These are phyloP conservation scores for Pituophis catenifer DNA, from an alignment of 2,113 vertebrate species.

Conservation along the genomic window DNA sequence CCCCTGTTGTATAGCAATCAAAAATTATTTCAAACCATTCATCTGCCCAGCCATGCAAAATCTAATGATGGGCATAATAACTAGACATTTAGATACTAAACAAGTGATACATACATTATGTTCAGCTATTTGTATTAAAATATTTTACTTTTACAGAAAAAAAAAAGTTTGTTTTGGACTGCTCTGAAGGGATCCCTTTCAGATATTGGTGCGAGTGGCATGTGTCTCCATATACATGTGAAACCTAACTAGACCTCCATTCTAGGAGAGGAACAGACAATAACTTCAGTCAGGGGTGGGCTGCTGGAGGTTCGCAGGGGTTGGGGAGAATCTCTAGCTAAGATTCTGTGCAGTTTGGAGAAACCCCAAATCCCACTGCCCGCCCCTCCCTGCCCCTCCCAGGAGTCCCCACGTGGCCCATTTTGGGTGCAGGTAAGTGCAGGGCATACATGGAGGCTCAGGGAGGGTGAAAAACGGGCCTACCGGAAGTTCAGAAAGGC, in stretches of 20 bases:
- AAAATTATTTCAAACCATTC: not conserved
- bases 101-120: not conserved
- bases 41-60: not conserved
- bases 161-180: not conserved
- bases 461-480: too few species aligned
- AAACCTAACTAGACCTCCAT: not conserved
- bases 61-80: not conserved
- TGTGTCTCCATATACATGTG: not conserved
- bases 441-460: too few species aligned
- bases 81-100: not conserved
- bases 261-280: not conserved
- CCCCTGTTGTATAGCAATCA: not conserved
- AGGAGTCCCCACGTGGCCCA: too few species aligned
- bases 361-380: too few species aligned
- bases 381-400: too few species aligned
- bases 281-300: not conserved
- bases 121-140: not conserved
- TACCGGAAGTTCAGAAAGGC: too few species aligned
- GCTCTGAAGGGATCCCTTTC: not conserved
- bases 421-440: too few species aligned
- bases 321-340: too few species aligned
- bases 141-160: not conserved
- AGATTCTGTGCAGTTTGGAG: too few species aligned
- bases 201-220: not conserved
- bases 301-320: too few species aligned